Base-by-base conservation (phyloP, 1,140 invertebrate genomes). In the Papilio xuthus region DNA sequence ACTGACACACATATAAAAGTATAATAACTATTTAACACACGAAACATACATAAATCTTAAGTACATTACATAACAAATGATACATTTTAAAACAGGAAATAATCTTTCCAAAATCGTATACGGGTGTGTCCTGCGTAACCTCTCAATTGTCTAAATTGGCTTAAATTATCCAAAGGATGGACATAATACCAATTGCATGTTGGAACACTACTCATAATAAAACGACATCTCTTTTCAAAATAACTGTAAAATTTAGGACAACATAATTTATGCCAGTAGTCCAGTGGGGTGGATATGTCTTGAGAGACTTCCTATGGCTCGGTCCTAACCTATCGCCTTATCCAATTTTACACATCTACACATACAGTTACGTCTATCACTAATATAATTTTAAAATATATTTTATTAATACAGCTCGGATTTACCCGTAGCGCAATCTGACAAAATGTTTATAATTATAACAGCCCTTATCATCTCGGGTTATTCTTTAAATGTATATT, bases 121-220 rank as follows among this genome's bases (percentile, higher is more conserved):
- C 56, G 23, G 15, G 37, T 75, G 75, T 80, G 79, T 79, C 63
- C 79, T 79, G n/a, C 28, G 47, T 80, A n/a, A 78, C 60, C 80
- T 69, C 83, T 90, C 92, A 93, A 92, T 93, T 93, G 89, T 80
- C 86, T 91, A 88, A 92, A 93, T 92, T 93, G 88, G 82, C 69
- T 89, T 86, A 85, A 93, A 91, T 93, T 89, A 89, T 86, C 77
- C 81, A 81, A 81, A 84, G 82, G 78, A 83, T 82, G 80, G 82
- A 81, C 82, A 81, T 60, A 80, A 79, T 78, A 78, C 67, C 80
- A 82, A 76, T 79, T 79, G 67, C 71, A 47, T 75, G 12, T 75
- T 37, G 9, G 6, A 56, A 37, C 7, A 20, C 2, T 12, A 47
- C 18, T 28, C 42, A 15, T 3, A 7, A 50, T 20, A 72, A 6